phyloP scores from a whole-genome alignment of 2,113 vertebrate species.

The Melospiza melodia region DNA sequence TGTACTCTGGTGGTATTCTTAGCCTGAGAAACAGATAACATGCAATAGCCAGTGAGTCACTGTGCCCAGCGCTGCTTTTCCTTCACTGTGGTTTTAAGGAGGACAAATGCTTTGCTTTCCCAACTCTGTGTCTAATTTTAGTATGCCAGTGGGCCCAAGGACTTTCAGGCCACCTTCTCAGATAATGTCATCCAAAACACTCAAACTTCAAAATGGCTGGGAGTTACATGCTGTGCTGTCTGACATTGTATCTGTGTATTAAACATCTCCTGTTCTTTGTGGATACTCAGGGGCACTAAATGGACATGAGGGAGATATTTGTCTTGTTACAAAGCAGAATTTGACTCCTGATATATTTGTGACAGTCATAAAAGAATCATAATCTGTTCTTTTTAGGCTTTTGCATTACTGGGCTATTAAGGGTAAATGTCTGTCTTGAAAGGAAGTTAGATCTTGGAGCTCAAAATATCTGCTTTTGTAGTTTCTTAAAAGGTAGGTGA shows the following conservation, averaged over 20 bases:
- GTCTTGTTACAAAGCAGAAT: background rate
- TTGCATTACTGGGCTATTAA: background rate
- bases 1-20: background rate
- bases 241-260: background rate
- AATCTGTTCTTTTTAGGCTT: background rate
- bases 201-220: background rate
- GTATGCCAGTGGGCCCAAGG: background rate
- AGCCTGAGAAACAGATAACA: slow-evolving; percentile 8
- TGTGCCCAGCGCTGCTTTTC: background rate
- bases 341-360: background rate
- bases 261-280: background rate
- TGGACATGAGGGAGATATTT: background rate
- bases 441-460: background rate
- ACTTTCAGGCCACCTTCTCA: background rate
- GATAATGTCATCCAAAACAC: background rate
- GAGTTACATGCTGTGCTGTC: background rate
- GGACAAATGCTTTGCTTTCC: background rate
- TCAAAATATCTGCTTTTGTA: background rate
- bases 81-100: background rate
- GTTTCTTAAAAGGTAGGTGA: background rate
- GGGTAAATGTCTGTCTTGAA: background rate
- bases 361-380: background rate
- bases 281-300: background rate
- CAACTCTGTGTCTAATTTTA: slow-evolving; percentile 4
- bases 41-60: slow-evolving; percentile 30